Conservation (phyloP, 2,797 vertebrate species). For the Sebastes taczanowskii region DNA sequence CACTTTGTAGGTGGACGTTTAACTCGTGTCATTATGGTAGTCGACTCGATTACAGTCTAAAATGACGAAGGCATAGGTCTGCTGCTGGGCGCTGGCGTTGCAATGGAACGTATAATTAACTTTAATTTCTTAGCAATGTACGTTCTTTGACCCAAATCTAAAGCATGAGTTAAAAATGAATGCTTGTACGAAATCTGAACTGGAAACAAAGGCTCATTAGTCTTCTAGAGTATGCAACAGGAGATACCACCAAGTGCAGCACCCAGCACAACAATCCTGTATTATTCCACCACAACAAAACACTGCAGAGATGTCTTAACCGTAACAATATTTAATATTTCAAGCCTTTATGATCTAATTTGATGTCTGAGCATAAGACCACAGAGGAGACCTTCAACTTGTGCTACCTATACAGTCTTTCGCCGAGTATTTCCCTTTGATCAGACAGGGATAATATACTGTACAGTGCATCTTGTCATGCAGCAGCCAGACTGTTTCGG, state of each 20-base stretch:
- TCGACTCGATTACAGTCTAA: too few relatives aligned
- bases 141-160: neutral
- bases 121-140: too few relatives aligned
- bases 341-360: constrained; percentile 18
- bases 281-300: neutral
- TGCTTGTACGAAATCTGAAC: neutral
- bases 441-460: constrained; percentile 38
- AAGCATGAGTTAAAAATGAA: constrained; percentile 1
- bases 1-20: too few relatives aligned
- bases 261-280: neutral
- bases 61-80: too few relatives aligned
- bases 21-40: too few relatives aligned
- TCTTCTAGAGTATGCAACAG: constrained; percentile 8
- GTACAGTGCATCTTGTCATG: constrained; percentile 45
- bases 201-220: constrained; percentile 6
- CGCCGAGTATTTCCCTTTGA: constrained; percentile 1
- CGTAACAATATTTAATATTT: neutral
- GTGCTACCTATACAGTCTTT: constrained; percentile 7
- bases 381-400: constrained; percentile 18
- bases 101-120: too few relatives aligned
- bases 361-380: neutral
- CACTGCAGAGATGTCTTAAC: neutral
- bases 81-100: too few relatives aligned
- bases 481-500: constrained; percentile 54
- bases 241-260: neutral